Conservation (phyloP, 2,888 invertebrate genomes). For the Pseudeuparius sepicola region DNA sequence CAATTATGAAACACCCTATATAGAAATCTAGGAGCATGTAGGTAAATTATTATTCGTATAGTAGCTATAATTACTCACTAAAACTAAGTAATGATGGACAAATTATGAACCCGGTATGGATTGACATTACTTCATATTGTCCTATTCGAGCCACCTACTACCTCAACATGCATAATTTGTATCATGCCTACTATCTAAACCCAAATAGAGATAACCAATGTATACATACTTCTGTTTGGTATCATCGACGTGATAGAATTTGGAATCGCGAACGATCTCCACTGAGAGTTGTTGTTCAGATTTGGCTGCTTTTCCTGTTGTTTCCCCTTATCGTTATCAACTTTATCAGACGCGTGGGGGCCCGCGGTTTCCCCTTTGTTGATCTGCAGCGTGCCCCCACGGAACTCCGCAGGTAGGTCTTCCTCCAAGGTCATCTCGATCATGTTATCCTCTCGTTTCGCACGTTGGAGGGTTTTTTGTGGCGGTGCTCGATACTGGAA, state of each 20-base stretch:
- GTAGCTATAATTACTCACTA: too few relatives aligned
- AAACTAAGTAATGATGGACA: slow-evolving; percentile 12
- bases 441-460: slow-evolving; percentile 20
- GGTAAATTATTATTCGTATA: too few relatives aligned
- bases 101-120: slow-evolving; percentile 30
- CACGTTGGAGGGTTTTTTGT: too few relatives aligned
- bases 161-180: too few relatives aligned
- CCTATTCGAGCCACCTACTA: too few relatives aligned
- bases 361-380: slow-evolving; percentile 23
- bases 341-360: slow-evolving; percentile 21
- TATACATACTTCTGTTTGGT: too few relatives aligned
- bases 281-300: slow-evolving; percentile 28
- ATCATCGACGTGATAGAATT: too few relatives aligned
- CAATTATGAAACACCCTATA: too few relatives aligned
- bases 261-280: slow-evolving; percentile 34
- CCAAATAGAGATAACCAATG: too few relatives aligned
- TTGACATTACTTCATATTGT: too few relatives aligned
- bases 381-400: slow-evolving; percentile 42
- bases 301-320: slow-evolving; percentile 17
- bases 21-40: too few relatives aligned
- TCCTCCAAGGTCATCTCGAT: slow-evolving; percentile 40
- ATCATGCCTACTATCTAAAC: too few relatives aligned
- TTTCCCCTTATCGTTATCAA: slow-evolving; percentile 24
- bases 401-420: slow-evolving; percentile 45
- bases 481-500: slow-evolving; percentile 2